A percentile compares a stretch with the other conserved stretches of the same genome.
These are phyloP conservation scores for Goniozus legneri DNA, from an alignment of 1,140 invertebrate species.

Conservation along the genomic window DNA sequence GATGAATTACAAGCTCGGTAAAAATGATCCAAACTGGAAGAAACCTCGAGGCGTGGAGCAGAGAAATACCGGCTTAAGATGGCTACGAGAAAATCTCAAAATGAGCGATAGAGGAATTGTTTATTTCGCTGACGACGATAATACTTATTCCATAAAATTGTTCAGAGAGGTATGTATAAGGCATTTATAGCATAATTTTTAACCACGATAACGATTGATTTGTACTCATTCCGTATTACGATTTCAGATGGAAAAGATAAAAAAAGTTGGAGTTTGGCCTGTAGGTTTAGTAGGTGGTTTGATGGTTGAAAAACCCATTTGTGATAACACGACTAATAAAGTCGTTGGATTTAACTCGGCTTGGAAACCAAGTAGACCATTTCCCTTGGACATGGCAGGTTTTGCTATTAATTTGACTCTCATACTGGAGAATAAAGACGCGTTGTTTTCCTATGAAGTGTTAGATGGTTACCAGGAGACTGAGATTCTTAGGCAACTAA, in stretches of 20 bases:
- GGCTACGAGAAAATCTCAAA: conserved; percentile 73
- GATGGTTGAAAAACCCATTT: conserved; percentile 78
- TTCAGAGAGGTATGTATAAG: conserved; percentile 77
- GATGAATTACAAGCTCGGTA: conserved; percentile 63
- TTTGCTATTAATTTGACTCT: conserved; percentile 90
- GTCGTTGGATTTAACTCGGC: conserved; percentile 80
- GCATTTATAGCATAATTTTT: neutral
- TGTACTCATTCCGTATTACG: conserved; percentile 5
- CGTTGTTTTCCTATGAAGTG: conserved; percentile 78
- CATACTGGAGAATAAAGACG: conserved; percentile 72
- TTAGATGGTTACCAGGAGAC: conserved; percentile 90
- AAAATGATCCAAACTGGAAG: conserved; percentile 76
- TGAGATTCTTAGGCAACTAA: conserved; percentile 78
- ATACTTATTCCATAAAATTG: conserved; percentile 85
- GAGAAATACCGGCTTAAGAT: conserved; percentile 83
- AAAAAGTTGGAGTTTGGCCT: conserved; percentile 93
- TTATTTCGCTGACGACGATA: conserved; percentile 99
- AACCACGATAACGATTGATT: neutral
- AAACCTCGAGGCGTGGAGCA: conserved; percentile 94
- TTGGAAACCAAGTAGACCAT: conserved; percentile 86
- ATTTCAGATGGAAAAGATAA: conserved; percentile 72
- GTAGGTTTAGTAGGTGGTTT: conserved; percentile 92
- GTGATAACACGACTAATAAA: conserved; percentile 64
- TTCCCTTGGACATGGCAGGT: conserved; percentile 98
- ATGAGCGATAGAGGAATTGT: conserved; percentile 67